A percentile compares a stretch with the other conserved stretches of the same genome.
Evolutionary conservation across 2,113 vertebrate species (phyloP).

Genomic region (Sander lucioperca): DNA sequence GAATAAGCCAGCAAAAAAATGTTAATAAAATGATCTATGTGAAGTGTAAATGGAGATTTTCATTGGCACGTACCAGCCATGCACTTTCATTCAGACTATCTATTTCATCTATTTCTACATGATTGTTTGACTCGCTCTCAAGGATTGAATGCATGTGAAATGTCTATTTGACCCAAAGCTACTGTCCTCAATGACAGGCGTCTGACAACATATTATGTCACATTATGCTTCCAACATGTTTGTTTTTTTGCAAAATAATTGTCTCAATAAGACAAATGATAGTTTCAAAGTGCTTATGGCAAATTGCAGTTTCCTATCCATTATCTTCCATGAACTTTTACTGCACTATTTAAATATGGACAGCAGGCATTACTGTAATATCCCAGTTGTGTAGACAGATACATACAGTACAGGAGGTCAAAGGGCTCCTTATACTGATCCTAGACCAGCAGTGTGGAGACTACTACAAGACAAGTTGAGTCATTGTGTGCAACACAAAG

Average conservation of each 20-base stretch:
- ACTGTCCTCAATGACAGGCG: background rate
- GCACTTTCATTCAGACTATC: slow-evolving; percentile 48
- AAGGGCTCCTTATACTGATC: slow-evolving; percentile 30
- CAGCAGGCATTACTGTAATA: slow-evolving; percentile 40
- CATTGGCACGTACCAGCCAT: slow-evolving; percentile 61
- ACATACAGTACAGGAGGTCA: slow-evolving; percentile 13
- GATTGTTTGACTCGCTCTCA: slow-evolving; percentile 59
- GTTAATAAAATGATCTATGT: background rate
- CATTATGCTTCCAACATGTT: background rate
- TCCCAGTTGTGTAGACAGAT: slow-evolving; percentile 31
- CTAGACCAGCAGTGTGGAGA: slow-evolving; percentile 36
- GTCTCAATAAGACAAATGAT: slow-evolving; percentile 13
- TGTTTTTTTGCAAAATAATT: slow-evolving; percentile 28
- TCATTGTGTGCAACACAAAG: slow-evolving; percentile 39
- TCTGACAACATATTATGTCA: background rate
- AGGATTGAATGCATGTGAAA: slow-evolving; percentile 27
- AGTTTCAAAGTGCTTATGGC: slow-evolving; percentile 35
- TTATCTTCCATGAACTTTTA: background rate
- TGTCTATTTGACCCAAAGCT: slow-evolving; percentile 32
- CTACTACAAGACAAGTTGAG: slow-evolving; percentile 12
- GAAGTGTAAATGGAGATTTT: slow-evolving; percentile 49
- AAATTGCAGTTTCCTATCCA: slow-evolving; percentile 15
- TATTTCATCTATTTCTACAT: slow-evolving; percentile 44
- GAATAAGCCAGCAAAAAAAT: slow-evolving; percentile 22
- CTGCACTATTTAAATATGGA: slow-evolving; percentile 20